Evolutionary conservation across 1,140 invertebrate genomes (phyloP), one percentile per base, ranked within the genome.

Genomic region (Lepidotrigona ventralis): DNA sequence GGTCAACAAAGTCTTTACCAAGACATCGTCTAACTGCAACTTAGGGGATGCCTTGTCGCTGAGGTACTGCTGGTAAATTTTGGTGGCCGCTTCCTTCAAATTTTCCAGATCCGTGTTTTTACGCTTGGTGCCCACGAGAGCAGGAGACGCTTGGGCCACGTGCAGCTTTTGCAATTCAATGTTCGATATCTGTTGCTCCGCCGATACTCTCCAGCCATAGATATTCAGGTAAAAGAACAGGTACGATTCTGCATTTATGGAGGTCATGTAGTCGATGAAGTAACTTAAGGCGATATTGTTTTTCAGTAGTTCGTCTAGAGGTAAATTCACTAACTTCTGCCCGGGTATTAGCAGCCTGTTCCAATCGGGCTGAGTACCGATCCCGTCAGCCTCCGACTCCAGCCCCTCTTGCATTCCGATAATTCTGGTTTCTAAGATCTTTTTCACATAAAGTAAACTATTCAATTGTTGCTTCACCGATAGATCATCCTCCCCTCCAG

Each of bases 381-480:
- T 91, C 17, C 94, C 95, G 63, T 94, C 93, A 33, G 87, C 91
- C 88, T 96, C 95, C 0, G 91, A 89, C 81, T 95, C 95, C 46
- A 94, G 86, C 75, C 94, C 95, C 80, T 95, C 94, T 82, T 96
- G 95, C 90, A 97, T 95, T 77, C 96, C 95, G 64, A 95, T 94
- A 54, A 97, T 95, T 86, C 96, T 93, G 69, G 94, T 95, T 83
- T 97, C 96, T 79, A 98, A 95, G 69, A 98, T 95, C 90, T 97
- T 96, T 77, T 96, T 95, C 3, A 99, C 95, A 94, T 98, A 99
- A 75, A 96, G 94, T 63, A 99, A 94, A 91, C 97, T 98, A 66
- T 97, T 98, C n/a, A 99, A 92, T 92, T 98, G 98, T 87, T 98
- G 97, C 90, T 98, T 98, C 53, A 98, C 96, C 56, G 96, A 95